Evolutionary conservation across 2,113 vertebrate genomes (phyloP), one percentile per base, ranked within the genome.

Genomic region (Tetraodon nigroviridis): DNA sequence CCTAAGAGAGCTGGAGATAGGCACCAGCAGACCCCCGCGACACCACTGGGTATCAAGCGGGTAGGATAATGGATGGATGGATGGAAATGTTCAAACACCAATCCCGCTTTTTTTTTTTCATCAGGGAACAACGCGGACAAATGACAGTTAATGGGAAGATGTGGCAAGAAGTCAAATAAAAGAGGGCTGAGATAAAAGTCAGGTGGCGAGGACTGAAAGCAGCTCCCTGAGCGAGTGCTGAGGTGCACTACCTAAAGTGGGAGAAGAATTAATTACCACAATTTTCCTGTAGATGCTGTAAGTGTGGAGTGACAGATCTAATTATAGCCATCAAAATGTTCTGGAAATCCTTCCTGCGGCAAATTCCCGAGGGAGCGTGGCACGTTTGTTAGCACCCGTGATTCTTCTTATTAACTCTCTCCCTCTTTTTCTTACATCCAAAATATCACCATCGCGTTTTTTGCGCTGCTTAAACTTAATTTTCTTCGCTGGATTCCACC

Each of bases 251-350:
- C 55, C 51, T 61, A 51, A 62, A 61, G 55, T 48, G 15, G 1
- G 42, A 12, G 47, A 46, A 50, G 63, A 75, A 75, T 78, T 29
- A 71, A 72, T 61, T 58, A 46, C 68, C 70, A 58, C 52, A 5
- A 48, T 55, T 53, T 51, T 32, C 10, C 29, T 69, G 58, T 67
- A 81, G 75, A 76, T 37, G 11, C 32, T 11, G 32, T 11, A 54
- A 80, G 76, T 53, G 70, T 57, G 51, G 76, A 78, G 47, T 84
- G 79, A 83, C 80, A 68, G 71, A 71, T 81, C 66, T 90, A 86
- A 88, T 90, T 88, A 86, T 78, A 79, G 76, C 78, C 72, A 67
- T 69, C 73, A 73, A 79, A 78, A 75, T 75, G 56, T 73, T 81
- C 68, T 62, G 48, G 62, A 69, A 69, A 77, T 75, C 73, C 63